These are phyloP conservation scores for Phoeniculus purpureus DNA, from an alignment of 2,797 vertebrate species.

Conservation along the genomic window DNA sequence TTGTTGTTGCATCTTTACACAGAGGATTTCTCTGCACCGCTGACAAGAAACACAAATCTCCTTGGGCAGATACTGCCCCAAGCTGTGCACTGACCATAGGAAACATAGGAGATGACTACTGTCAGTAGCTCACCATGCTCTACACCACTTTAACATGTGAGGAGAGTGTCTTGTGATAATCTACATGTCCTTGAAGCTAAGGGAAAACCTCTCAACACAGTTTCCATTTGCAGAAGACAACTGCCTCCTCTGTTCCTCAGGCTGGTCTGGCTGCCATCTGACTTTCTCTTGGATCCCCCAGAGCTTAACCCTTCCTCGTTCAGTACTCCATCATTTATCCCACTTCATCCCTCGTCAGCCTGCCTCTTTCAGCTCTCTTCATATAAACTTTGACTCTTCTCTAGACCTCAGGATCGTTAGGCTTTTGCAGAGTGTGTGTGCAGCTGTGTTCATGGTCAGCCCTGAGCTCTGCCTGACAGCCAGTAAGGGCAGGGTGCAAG, in stretches of 20 bases:
- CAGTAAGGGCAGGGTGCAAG: conserved; percentile 12
- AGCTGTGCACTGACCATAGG: not conserved
- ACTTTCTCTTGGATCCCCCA: not conserved
- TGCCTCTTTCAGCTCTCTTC: not conserved
- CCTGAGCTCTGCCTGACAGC: not conserved
- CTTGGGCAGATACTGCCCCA: fast-evolving
- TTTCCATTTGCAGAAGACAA: not conserved
- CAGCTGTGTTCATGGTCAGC: conserved; percentile 23
- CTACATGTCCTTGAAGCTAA: not conserved
- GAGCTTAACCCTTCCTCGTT: conserved; percentile 8
- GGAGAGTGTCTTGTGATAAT: not conserved
- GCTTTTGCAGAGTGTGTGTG: conserved; percentile 21
- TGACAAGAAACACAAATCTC: not conserved
- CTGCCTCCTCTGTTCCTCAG: not conserved
- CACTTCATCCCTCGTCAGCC: not conserved
- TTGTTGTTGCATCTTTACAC: not conserved
- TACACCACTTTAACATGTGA: not conserved
- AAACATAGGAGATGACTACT: not conserved
- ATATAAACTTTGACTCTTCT: conserved; percentile 18
- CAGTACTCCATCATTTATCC: conserved; percentile 3
- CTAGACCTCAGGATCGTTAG: not conserved
- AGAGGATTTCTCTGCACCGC: not conserved
- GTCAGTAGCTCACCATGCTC: not conserved
- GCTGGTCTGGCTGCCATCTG: not conserved
- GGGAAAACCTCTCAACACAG: not conserved